Conservation (phyloP, 2,888 invertebrate genomes). For the Melikaiella ostensackeni region DNA sequence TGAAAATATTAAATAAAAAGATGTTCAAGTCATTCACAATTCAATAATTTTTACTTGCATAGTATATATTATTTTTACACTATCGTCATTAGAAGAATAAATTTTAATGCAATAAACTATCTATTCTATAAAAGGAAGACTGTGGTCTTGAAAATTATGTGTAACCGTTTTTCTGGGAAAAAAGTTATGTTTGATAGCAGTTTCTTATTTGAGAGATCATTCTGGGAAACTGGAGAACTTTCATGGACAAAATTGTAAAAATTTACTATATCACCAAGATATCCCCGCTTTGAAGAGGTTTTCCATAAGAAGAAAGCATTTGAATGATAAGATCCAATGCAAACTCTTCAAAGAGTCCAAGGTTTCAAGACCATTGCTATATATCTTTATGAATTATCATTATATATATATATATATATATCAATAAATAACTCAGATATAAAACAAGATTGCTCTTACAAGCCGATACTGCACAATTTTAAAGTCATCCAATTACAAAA, state of each 20-base stretch:
- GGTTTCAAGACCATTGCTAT: too few relatives aligned
- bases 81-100: too few relatives aligned
- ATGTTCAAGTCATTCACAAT: background rate
- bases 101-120: too few relatives aligned
- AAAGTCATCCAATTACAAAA: too few relatives aligned
- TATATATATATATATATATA: too few relatives aligned
- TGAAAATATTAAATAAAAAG: background rate
- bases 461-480: too few relatives aligned
- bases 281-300: background rate
- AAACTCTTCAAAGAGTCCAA: background rate
- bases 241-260: background rate
- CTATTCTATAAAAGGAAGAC: background rate
- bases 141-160: background rate
- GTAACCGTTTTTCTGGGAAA: background rate
- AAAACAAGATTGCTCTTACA: too few relatives aligned
- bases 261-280: conserved; percentile 1
- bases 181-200: background rate
- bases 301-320: background rate
- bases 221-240: background rate
- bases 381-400: too few relatives aligned
- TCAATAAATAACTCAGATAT: too few relatives aligned
- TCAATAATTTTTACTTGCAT: background rate
- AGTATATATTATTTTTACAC: too few relatives aligned
- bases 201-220: background rate
- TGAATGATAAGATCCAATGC: background rate